Conservation (phyloP, 2,888 invertebrate genomes). For the Brachyopa scutellaris region DNA sequence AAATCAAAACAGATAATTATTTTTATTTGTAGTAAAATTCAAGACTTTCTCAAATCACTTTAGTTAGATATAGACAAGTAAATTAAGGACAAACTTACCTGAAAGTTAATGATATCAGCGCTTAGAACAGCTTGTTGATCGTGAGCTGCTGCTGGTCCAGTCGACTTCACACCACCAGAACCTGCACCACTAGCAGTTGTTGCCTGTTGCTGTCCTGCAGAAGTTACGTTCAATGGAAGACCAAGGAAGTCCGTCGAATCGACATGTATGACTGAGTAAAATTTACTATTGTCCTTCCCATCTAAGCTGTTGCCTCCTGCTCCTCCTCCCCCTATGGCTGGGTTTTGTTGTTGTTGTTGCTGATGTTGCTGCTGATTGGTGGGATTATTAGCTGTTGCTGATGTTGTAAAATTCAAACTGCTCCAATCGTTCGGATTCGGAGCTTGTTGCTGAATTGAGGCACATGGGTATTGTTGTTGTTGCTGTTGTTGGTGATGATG, state of each 20-base stretch:
- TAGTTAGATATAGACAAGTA: too few species aligned
- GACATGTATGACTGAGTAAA: conserved; percentile 78
- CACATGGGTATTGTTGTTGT: conserved; percentile 74
- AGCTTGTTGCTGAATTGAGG: conserved; percentile 74
- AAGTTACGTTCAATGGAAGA: conserved; percentile 79
- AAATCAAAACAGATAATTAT: conserved; percentile 26
- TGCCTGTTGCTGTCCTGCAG: conserved; percentile 49
- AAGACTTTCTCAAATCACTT: too few species aligned
- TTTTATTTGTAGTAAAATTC: too few species aligned
- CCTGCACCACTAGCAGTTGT: conserved; percentile 69
- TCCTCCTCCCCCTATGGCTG: conserved; percentile 54
- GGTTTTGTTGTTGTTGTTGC: conserved; percentile 73
- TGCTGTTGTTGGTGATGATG: conserved; percentile 74
- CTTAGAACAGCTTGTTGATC: conserved; percentile 77
- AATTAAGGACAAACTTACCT: too few species aligned
- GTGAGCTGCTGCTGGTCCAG: conserved; percentile 74
- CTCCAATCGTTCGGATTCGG: conserved; percentile 75
- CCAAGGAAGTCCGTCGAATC: conserved; percentile 81
- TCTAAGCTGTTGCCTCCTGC: conserved; percentile 73
- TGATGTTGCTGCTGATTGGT: conserved; percentile 73
- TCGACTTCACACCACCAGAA: conserved; percentile 68
- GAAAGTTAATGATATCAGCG: conserved; percentile 79
- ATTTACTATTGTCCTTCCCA: conserved; percentile 79
- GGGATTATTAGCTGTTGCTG: conserved; percentile 67
- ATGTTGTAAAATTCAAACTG: conserved; percentile 72